Conservation (phyloP, 1,140 invertebrate species). For the Bemisia tabaci region DNA sequence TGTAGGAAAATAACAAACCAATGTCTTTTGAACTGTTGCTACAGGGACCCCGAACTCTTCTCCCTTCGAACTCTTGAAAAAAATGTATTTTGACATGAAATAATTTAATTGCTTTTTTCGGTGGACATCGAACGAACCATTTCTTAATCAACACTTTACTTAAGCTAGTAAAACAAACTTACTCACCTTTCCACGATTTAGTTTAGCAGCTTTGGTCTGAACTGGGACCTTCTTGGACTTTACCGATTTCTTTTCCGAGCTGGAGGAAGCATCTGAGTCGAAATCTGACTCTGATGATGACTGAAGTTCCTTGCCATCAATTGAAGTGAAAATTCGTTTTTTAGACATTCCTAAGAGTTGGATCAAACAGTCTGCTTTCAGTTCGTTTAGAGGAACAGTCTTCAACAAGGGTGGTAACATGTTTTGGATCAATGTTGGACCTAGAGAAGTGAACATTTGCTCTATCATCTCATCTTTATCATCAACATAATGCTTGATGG, state of each 20-base stretch:
- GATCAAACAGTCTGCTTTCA: slow-evolving; percentile 27
- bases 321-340: slow-evolving; percentile 22
- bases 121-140: too few relatives aligned
- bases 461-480: slow-evolving; percentile 24
- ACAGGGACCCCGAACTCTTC: too few relatives aligned
- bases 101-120: too few relatives aligned
- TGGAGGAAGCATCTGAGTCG: slow-evolving; percentile 7
- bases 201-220: not conserved
- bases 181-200: too few relatives aligned
- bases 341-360: slow-evolving; percentile 25
- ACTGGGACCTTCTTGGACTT: not conserved
- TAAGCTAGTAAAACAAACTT: too few relatives aligned
- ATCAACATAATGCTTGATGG: slow-evolving; percentile 23
- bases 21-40: too few relatives aligned
- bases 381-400: slow-evolving; percentile 20
- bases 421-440: slow-evolving; percentile 18
- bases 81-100: too few relatives aligned
- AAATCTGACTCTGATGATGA: slow-evolving; percentile 14
- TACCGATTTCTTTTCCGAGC: too few relatives aligned
- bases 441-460: slow-evolving; percentile 24
- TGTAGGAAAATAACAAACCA: too few relatives aligned
- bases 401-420: slow-evolving; percentile 25
- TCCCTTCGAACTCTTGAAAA: too few relatives aligned
- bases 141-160: too few relatives aligned
- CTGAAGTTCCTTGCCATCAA: slow-evolving; percentile 22